Conservation (phyloP, 2,113 vertebrate species). For the Delphinapterus leucas region DNA sequence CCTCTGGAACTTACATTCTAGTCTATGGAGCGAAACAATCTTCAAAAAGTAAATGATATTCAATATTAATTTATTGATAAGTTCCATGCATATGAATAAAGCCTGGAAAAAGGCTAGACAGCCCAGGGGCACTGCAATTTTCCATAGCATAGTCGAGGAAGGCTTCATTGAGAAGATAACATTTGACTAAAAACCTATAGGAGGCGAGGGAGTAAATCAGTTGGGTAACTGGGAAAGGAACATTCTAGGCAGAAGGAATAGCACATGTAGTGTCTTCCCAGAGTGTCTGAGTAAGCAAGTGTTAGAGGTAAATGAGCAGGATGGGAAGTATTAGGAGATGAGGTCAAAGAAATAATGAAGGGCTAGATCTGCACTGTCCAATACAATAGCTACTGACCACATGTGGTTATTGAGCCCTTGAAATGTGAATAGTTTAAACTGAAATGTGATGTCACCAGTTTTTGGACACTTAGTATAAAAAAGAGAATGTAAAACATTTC, state of each 20-base stretch:
- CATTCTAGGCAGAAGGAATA: not conserved
- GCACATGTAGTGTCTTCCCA: not conserved
- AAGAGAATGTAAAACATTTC: not conserved
- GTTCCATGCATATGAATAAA: not conserved
- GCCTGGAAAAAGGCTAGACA: not conserved
- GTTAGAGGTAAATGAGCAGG: not conserved
- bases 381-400: not conserved
- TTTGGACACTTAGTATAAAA: not conserved
- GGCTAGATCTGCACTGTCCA: not conserved
- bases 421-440: not conserved
- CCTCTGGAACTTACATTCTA: not conserved
- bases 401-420: not conserved
- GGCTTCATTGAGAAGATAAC: not conserved
- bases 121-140: not conserved
- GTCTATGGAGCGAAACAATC: not conserved
- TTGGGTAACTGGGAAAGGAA: not conserved
- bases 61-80: not conserved
- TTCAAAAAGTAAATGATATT: not conserved
- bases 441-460: not conserved
- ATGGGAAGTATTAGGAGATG: not conserved
- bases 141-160: not conserved
- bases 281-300: not conserved
- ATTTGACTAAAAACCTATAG: not conserved
- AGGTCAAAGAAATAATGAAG: not conserved
- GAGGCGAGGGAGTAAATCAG: not conserved